Evolutionary conservation across 2,113 vertebrate genomes (phyloP), one percentile per base, ranked within the genome.

Genomic region (Delphinapterus leucas): DNA sequence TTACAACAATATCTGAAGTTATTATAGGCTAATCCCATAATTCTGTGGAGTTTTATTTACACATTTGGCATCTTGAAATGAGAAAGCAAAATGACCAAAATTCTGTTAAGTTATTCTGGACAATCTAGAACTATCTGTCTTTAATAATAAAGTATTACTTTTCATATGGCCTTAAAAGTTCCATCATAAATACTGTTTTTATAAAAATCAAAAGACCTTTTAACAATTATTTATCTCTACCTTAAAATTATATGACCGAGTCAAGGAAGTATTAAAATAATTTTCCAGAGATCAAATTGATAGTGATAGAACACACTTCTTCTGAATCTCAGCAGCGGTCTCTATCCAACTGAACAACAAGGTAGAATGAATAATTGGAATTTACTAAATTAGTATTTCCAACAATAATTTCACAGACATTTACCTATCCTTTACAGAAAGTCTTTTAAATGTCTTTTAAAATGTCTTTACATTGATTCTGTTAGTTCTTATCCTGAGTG

Each of bases 1-100:
- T 87, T 65, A 58, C 14, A 97, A 90, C 6, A 92, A 58, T 36
- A 68, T 80, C 21, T 86, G 13, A 96, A 95, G 70, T 83, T 73
- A 81, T 38, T 74, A 26, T 36, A 88, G 5, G 8, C 38, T 58
- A 92, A 81, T 85, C 36, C 2, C 18, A 87, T 89, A 53, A 86
- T 60, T 92, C 26, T 53, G 12, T 15, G 26, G 26, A 61, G 26
- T 18, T 84, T 96, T 92, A 28, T 70, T 95, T 90, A 44, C 1
- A 86, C 8, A 61, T 28, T 82, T 95, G 61, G 23, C 36, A 92
- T 79, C 23, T 74, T 82, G 20, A 97, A 92, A 84, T 53, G 2
- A 96, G 73, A 97, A 92, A 76, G n/a, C 13, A 70, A 87, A 95
- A 65, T 20, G 0, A 88, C 15, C 6, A 68, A 61, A 38, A 2